Conservation (phyloP, 2,113 vertebrate species). For the Rhinichthys klamathensis region DNA sequence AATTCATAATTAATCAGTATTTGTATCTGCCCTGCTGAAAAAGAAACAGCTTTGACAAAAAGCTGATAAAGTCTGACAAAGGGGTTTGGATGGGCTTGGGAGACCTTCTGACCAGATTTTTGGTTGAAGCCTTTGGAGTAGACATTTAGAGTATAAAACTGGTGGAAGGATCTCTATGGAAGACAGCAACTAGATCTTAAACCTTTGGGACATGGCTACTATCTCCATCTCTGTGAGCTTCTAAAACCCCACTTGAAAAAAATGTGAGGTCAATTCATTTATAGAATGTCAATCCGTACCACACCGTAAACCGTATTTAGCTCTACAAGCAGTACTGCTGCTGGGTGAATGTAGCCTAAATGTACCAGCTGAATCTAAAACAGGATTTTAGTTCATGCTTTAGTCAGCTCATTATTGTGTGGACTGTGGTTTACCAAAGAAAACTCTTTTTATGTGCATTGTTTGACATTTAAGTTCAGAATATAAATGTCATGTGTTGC, state of each 20-base stretch:
- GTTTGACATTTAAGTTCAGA: background rate
- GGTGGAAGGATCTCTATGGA: background rate
- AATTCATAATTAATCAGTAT: background rate
- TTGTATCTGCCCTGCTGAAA: too few relatives aligned
- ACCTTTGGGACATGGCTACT: background rate
- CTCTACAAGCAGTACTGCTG: conserved; percentile 34
- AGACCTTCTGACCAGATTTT: background rate
- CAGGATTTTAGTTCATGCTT: background rate
- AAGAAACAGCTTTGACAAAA: background rate
- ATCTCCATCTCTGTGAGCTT: background rate
- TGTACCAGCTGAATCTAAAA: background rate
- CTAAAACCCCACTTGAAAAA: background rate
- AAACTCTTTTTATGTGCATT: conserved; percentile 20
- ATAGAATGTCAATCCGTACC: background rate
- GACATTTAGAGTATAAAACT: background rate
- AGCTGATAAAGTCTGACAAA: background rate
- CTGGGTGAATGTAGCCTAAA: conserved; percentile 23
- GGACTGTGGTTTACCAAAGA: conserved; percentile 13
- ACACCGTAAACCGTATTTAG: background rate
- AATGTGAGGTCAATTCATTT: background rate
- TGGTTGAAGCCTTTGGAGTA: background rate
- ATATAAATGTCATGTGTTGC: conserved; percentile 11
- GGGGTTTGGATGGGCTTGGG: background rate
- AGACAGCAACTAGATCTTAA: background rate
- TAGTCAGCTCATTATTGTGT: conserved; percentile 16